Evolutionary conservation across 2,113 vertebrate genomes (phyloP).

Genomic region (Antechinus flavipes): DNA sequence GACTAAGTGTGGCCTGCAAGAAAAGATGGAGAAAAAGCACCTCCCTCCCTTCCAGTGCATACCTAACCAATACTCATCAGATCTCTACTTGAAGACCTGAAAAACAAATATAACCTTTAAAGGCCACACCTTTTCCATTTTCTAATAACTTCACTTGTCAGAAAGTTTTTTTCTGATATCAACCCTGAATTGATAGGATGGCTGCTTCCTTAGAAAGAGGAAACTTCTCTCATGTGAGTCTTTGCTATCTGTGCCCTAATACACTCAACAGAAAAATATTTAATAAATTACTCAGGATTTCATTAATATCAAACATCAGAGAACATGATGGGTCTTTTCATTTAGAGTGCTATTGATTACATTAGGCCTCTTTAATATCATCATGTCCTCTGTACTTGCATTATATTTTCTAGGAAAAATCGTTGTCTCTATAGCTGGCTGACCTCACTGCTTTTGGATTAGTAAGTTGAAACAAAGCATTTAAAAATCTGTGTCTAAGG

Average conservation of each 20-base stretch:
- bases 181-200: neutral
- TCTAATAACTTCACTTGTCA: neutral
- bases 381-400: neutral
- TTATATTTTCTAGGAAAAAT: neutral
- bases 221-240: neutral
- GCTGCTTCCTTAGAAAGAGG: conserved; percentile 26
- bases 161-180: neutral
- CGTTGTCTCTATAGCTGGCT: neutral
- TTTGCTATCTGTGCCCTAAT: neutral
- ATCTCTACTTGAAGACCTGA: neutral
- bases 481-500: neutral
- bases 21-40: neutral
- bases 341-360: neutral
- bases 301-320: neutral
- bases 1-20: neutral
- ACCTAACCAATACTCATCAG: neutral
- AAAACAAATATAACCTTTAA: neutral
- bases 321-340: neutral
- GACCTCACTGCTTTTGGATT: neutral
- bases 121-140: neutral
- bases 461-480: conserved; percentile 6
- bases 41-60: neutral
- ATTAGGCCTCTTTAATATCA: neutral
- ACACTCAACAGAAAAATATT: neutral
- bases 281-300: neutral